Base-by-base conservation (phyloP, 2,113 vertebrate genomes). In the Saccopteryx bilineata region DNA sequence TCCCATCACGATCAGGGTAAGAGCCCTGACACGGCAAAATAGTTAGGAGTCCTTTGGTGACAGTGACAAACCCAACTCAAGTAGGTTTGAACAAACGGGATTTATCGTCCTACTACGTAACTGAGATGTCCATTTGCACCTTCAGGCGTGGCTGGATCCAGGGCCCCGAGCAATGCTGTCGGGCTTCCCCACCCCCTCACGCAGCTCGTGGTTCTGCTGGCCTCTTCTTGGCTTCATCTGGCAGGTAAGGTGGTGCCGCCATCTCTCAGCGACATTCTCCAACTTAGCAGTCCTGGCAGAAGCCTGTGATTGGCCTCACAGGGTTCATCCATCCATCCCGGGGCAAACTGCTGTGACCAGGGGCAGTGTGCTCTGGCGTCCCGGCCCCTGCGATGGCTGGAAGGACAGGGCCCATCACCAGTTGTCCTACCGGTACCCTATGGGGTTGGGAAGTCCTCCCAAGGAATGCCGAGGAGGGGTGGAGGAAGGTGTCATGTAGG, bases 161-260 rank as follows among this genome's bases (percentile, higher is more conserved):
- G 61, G 50, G 76, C 31, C 15, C 48, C 1, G 0, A 26, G 72
- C 68, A 9, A 5, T 1, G 5, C 3, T 2, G 4, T 6, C 23
- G 1, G 8, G 2, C 5, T n/a, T 2, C 56, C 46, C 11, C 31
- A 3, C 1, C 0, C 5, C 23, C 21, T 8, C 11, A 19, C 2
- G 7, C 10, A 2, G 7, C 48, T 68, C 2, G 0, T 39, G 10
- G 0, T 6, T n/a, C 85, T 60, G n/a, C 13, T 39, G 81, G 21
- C 33, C 21, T 2, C 84, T 10, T 68, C n/a, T 54, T 18, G 58
- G 26, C 72, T 80, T 74, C 74, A 10, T 33, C 65, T 6, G 0
- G 60, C 23, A 19, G 71, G 69, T 60, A 15, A 86, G 74, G 28
- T 2, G 56, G 48, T 17, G 18, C 39, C 24, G 50, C 13, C 23